phyloP scores from a whole-genome alignment of 2,888 invertebrate genomes.

The Orgyia antiqua region DNA sequence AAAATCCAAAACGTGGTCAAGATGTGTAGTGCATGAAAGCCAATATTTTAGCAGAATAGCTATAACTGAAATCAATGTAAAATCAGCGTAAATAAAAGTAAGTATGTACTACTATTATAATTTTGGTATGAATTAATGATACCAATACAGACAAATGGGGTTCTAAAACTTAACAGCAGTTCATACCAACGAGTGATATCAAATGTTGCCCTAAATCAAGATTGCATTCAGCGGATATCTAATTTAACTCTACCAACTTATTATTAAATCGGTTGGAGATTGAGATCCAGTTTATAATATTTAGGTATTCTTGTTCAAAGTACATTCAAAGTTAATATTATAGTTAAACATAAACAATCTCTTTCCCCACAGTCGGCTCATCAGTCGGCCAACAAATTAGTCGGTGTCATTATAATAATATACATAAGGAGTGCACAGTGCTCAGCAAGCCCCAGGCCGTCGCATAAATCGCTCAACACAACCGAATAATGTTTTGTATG shows the following conservation, averaged over 20 bases:
- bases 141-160: too few species aligned
- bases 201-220: slow-evolving; percentile 6
- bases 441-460: slow-evolving; percentile 53
- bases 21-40: too few species aligned
- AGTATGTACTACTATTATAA: too few species aligned
- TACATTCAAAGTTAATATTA: slow-evolving; percentile 44
- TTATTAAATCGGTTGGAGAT: slow-evolving; percentile 4
- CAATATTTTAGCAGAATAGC: too few species aligned
- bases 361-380: slow-evolving; percentile 64
- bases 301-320: background rate
- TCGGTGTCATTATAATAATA: slow-evolving; percentile 77
- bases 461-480: slow-evolving; percentile 75
- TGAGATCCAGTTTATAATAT: slow-evolving; percentile 21
- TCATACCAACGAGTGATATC: too few species aligned
- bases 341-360: slow-evolving; percentile 62
- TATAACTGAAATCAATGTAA: too few species aligned
- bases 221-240: slow-evolving; percentile 11
- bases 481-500: slow-evolving; percentile 75
- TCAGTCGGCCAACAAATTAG: slow-evolving; percentile 76
- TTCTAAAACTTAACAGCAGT: too few species aligned
- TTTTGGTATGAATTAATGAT: too few species aligned
- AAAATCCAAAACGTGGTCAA: too few species aligned
- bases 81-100: too few species aligned
- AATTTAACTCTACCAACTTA: slow-evolving; percentile 14
- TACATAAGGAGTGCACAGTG: slow-evolving; percentile 66